These are phyloP conservation scores for Edolisoma coerulescens DNA, from an alignment of 2,113 vertebrate species.

Conservation along the genomic window DNA sequence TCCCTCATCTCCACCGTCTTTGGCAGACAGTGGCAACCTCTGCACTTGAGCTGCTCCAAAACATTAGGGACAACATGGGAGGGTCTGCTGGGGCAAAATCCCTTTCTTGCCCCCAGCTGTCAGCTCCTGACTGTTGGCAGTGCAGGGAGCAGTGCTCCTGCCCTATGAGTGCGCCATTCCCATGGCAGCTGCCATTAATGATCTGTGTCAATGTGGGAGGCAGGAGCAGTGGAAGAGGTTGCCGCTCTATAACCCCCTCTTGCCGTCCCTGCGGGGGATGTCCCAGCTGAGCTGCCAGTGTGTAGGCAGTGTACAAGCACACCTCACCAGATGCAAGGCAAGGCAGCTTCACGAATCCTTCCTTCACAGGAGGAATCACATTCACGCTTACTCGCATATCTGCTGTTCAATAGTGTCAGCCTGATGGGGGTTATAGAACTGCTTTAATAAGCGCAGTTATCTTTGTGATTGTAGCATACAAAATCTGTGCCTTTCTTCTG, in stretches of 20 bases:
- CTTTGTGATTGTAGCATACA: not conserved
- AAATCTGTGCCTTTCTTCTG: not conserved
- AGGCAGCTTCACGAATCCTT: not conserved
- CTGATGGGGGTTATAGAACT: not conserved
- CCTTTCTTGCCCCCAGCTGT: not conserved
- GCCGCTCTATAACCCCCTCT: not conserved
- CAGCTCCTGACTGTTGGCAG: not conserved
- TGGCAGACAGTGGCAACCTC: not conserved
- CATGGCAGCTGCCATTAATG: not conserved
- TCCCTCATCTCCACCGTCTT: not conserved
- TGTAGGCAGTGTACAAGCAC: not conserved
- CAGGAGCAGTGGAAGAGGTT: not conserved
- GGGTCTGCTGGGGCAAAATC: not conserved
- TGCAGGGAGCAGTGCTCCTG: not conserved
- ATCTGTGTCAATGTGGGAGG: accelerated
- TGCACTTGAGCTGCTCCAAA: not conserved
- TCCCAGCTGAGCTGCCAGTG: not conserved
- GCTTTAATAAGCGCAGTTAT: not conserved
- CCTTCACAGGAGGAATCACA: not conserved
- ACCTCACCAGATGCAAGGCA: not conserved
- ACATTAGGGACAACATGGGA: not conserved
- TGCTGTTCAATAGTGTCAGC: not conserved
- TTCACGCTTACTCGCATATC: accelerated
- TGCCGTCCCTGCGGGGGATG: accelerated
- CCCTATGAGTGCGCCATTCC: not conserved